These are phyloP conservation scores for Syrista parreyssii DNA, from an alignment of 2,888 invertebrate species.

Conservation along the genomic window DNA sequence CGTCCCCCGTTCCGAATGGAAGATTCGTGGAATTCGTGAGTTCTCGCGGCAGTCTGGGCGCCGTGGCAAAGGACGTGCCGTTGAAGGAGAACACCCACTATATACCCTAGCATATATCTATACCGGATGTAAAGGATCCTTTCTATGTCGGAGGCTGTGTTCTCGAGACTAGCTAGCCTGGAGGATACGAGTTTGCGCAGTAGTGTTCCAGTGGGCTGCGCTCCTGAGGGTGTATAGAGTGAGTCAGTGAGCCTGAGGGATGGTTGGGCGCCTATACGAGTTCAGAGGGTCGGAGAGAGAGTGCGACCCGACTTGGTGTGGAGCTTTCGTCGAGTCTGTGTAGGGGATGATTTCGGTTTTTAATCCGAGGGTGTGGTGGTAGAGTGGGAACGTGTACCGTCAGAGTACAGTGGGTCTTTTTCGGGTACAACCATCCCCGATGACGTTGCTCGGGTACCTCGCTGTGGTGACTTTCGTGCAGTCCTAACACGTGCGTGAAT, in stretches of 20 bases:
- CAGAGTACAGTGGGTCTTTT: constrained; percentile 15
- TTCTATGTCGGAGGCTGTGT: neutral
- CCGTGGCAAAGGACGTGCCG: neutral
- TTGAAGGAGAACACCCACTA: neutral
- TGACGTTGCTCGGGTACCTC: constrained; percentile 31
- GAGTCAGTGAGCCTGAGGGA: neutral
- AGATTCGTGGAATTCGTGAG: neutral
- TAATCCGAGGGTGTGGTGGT: constrained; percentile 62
- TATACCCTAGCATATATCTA: neutral
- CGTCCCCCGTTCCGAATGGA: neutral
- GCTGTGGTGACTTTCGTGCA: constrained; percentile 52
- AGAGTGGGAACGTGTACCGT: constrained; percentile 38
- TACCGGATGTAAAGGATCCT: neutral
- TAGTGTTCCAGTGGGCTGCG: neutral
- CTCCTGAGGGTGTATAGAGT: neutral
- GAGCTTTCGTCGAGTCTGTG: neutral
- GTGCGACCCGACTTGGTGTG: neutral
- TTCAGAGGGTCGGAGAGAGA: neutral
- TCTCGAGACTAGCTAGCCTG: neutral
- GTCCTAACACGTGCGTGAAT: constrained; percentile 55
- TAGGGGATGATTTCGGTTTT: constrained; percentile 50
- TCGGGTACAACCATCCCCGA: constrained; percentile 31
- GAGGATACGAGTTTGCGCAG: neutral
- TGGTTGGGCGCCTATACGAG: neutral
- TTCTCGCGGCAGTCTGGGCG: neutral